phyloP scores from a whole-genome alignment of 1,140 invertebrate species.

The Anastatus disparis region DNA sequence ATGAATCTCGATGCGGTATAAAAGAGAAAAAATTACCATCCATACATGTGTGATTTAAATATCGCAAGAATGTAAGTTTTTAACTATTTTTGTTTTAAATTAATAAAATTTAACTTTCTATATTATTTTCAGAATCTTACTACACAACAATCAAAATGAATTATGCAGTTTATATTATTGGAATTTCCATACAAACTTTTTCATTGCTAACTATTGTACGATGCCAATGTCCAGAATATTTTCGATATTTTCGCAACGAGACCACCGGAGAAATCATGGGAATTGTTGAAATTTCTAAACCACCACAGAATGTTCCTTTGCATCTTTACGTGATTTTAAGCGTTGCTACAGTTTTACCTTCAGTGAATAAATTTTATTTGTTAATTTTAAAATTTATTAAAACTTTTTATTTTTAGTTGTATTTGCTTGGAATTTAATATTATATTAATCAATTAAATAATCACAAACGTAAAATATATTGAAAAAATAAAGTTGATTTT shows the following conservation, averaged over 20 bases:
- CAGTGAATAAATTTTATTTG: constrained; percentile 45
- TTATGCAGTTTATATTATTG: constrained; percentile 1
- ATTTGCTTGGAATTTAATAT: too few species aligned
- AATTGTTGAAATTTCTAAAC: constrained; percentile 49
- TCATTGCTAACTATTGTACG: constrained; percentile 10
- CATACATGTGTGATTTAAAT: too few species aligned
- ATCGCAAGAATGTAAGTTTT: too few species aligned
- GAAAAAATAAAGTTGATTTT: background rate
- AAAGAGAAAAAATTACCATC: too few species aligned
- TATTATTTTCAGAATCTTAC: constrained; percentile 7
- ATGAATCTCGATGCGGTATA: too few species aligned
- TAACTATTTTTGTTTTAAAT: too few species aligned
- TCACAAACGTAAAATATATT: background rate
- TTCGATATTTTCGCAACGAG: constrained; percentile 57
- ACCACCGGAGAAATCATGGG: constrained; percentile 56
- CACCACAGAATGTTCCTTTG: constrained; percentile 50
- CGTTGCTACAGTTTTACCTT: constrained; percentile 48
- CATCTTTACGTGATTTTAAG: constrained; percentile 52
- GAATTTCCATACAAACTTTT: constrained; percentile 8
- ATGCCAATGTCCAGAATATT: constrained; percentile 63
- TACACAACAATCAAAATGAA: constrained; percentile 20
- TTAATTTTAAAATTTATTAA: too few species aligned
- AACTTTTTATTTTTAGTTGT: too few species aligned
- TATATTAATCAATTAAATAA: too few species aligned
- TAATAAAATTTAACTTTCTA: background rate